These are phyloP conservation scores for Chloroceryle amazona DNA, from an alignment of 2,797 vertebrate genomes.

Conservation along the genomic window DNA sequence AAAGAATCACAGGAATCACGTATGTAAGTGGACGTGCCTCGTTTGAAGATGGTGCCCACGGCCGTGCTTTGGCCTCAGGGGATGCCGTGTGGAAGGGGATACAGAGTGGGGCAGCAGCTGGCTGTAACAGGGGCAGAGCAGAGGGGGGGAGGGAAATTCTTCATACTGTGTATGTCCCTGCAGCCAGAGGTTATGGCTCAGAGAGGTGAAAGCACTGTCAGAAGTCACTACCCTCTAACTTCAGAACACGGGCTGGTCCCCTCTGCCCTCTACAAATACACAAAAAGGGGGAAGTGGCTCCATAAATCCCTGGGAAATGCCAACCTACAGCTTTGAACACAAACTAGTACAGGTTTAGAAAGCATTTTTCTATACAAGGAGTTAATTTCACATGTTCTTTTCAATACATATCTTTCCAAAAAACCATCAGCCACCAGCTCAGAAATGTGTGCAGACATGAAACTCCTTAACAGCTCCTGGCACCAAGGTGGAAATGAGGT, in stretches of 20 bases:
- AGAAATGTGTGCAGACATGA: not conserved
- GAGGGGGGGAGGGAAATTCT: not conserved
- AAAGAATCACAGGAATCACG: conserved; percentile 85
- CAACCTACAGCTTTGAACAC: not conserved
- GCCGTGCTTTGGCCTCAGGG: not conserved
- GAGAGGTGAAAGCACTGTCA: not conserved
- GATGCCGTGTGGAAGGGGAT: rapidly evolving
- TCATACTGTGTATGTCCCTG: not conserved
- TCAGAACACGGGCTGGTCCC: not conserved
- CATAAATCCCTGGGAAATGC: not conserved
- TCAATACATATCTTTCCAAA: not conserved
- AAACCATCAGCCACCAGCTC: not conserved
- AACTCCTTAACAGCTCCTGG: not conserved
- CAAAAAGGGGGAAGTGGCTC: not conserved
- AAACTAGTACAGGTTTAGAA: not conserved
- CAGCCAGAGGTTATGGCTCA: not conserved
- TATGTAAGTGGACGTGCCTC: conserved; percentile 85
- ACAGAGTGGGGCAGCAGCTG: not conserved
- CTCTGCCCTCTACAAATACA: not conserved
- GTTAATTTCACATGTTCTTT: not conserved
- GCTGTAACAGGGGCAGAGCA: not conserved
- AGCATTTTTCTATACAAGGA: not conserved
- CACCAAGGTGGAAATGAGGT: not conserved
- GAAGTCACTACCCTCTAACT: not conserved
- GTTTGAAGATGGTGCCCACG: too few relatives aligned